Percentiles rank a stretch among this genome's conserved stretches.
Evolutionary conservation across 2,888 invertebrate species (phyloP).

Genomic region (Brenthis ino): DNA sequence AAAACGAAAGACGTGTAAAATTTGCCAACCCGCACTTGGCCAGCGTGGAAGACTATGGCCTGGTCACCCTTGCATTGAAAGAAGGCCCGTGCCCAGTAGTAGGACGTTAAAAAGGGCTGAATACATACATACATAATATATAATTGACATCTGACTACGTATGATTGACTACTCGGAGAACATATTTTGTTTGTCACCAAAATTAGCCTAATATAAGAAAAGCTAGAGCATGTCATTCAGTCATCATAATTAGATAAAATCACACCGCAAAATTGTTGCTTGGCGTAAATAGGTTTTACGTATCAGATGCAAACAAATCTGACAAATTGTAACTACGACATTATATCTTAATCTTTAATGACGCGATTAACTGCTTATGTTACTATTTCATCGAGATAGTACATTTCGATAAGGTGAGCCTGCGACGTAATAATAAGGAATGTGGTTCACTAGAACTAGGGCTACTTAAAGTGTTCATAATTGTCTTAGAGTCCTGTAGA

Average conservation of each 20-base stretch:
- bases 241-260: constrained; percentile 9
- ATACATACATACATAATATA: too few species aligned
- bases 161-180: too few species aligned
- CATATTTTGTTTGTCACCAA: too few species aligned
- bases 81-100: too few species aligned
- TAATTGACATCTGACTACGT: too few species aligned
- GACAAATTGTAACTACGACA: constrained; percentile 27
- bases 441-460: constrained; percentile 13
- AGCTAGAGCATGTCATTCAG: not conserved
- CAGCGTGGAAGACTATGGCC: too few species aligned
- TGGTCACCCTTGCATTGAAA: too few species aligned
- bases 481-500: not conserved
- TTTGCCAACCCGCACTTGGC: too few species aligned
- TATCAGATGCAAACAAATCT: constrained; percentile 19
- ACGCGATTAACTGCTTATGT: constrained; percentile 27
- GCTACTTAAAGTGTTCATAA: not conserved
- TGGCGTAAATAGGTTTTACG: constrained; percentile 18
- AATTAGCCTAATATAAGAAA: too few species aligned
- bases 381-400: constrained; percentile 40
- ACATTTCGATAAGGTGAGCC: constrained; percentile 13
- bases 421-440: constrained; percentile 17
- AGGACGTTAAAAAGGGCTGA: too few species aligned
- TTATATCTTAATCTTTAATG: constrained; percentile 27
- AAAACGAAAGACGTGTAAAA: too few species aligned
- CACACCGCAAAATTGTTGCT: not conserved